phyloP scores from a whole-genome alignment of 2,797 vertebrate species.

The Argentina silus region DNA sequence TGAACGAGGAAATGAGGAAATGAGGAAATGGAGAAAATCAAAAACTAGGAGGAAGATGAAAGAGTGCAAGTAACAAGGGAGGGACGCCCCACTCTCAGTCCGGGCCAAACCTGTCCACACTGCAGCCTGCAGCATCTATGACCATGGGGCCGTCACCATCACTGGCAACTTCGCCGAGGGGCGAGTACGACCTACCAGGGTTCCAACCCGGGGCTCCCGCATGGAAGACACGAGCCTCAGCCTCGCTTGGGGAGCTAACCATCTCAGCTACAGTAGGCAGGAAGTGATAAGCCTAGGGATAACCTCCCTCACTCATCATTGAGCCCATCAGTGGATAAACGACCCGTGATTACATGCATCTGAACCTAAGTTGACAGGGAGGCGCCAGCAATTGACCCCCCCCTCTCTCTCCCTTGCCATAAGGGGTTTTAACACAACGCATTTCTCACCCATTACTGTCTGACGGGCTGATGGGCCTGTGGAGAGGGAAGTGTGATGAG shows the following conservation, averaged over 20 bases:
- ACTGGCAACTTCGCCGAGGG: no score
- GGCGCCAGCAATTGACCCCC: not conserved
- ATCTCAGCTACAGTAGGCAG: no score
- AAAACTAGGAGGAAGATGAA: slow-evolving; percentile 57
- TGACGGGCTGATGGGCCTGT: not conserved
- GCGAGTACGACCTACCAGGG: no score
- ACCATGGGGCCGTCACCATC: slow-evolving; percentile 23
- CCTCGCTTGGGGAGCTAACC: no score
- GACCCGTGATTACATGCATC: not conserved
- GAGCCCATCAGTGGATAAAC: not conserved
- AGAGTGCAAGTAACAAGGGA: slow-evolving; percentile 54
- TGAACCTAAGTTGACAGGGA: not conserved
- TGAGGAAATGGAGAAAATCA: slow-evolving; percentile 19
- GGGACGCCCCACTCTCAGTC: slow-evolving; percentile 32
- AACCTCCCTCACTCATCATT: slow-evolving; percentile 34
- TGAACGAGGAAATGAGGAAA: slow-evolving; percentile 36
- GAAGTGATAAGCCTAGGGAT: slow-evolving; percentile 25
- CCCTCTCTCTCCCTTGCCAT: not conserved
- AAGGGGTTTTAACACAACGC: not conserved
- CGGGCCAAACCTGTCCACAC: slow-evolving; percentile 45
- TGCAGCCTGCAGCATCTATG: slow-evolving; percentile 49
- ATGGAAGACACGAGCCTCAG: no score
- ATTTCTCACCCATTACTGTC: not conserved
- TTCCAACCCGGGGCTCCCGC: no score
- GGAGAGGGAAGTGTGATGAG: not conserved